These are phyloP conservation scores for Acleris holmiana DNA, from an alignment of 2,888 invertebrate species.

Conservation along the genomic window DNA sequence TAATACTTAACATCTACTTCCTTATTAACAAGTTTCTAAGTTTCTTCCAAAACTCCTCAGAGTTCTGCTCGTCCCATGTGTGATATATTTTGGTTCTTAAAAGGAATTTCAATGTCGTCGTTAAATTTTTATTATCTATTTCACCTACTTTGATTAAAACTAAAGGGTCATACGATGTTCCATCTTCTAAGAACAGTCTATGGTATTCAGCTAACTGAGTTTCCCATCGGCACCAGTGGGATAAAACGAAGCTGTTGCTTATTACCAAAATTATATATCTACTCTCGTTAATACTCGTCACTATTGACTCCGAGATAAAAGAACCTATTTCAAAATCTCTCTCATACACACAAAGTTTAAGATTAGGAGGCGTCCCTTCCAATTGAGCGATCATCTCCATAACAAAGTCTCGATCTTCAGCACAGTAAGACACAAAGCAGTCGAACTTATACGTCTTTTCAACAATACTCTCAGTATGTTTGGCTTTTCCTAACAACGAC, in stretches of 20 bases:
- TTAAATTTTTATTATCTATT: constrained; percentile 80
- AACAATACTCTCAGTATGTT: constrained; percentile 46
- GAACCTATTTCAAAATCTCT: constrained; percentile 87
- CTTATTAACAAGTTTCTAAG: constrained; percentile 62
- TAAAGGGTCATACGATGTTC: constrained; percentile 82
- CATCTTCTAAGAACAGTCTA: constrained; percentile 84
- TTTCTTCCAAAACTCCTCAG: constrained; percentile 74
- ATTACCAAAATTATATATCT: constrained; percentile 87
- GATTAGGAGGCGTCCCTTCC: constrained; percentile 84
- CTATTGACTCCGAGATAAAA: constrained; percentile 87
- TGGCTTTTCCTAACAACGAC: constrained; percentile 59
- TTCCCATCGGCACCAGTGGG: constrained; percentile 90
- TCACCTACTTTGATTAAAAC: constrained; percentile 86
- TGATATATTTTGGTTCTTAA: constrained; percentile 87
- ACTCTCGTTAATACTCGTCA: constrained; percentile 86
- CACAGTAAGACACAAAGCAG: constrained; percentile 86
- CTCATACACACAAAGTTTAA: constrained; percentile 88
- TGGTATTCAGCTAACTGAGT: constrained; percentile 88
- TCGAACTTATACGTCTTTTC: constrained; percentile 78
- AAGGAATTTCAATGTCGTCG: constrained; percentile 85
- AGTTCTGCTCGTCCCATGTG: constrained; percentile 82
- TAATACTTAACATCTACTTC: constrained; percentile 30
- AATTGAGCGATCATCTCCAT: constrained; percentile 84
- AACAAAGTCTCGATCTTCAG: constrained; percentile 86
- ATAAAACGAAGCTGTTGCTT: constrained; percentile 87